A percentile compares a stretch with the other conserved stretches of the same genome.
Conservation (phyloP, 1,140 invertebrate genomes). For the Zaprionus ghesquierei region DNA sequence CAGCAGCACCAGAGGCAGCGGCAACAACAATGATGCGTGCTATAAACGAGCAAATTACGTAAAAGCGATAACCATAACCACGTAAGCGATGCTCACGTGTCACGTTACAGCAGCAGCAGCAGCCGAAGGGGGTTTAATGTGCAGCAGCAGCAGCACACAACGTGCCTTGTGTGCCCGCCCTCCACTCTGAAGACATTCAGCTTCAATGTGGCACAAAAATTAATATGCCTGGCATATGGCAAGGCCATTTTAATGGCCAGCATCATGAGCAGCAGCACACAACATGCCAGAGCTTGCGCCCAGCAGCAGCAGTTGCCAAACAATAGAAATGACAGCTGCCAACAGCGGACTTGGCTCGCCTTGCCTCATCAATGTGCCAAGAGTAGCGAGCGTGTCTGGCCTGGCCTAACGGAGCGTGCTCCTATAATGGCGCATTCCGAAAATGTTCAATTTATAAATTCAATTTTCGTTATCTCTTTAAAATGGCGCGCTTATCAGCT, state of each 20-base stretch:
- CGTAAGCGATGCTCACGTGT: conserved; percentile 64
- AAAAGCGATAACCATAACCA: conserved; percentile 72
- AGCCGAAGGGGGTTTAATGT: conserved; percentile 42
- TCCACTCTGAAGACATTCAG: neutral
- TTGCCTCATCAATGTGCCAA: conserved; percentile 9
- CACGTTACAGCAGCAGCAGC: conserved; percentile 29
- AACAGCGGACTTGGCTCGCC: neutral
- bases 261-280: conserved; percentile 42
- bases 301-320: conserved; percentile 46
- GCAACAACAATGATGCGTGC: conserved; percentile 35
- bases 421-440: conserved; percentile 16
- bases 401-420: conserved; percentile 25
- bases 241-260: conserved; percentile 58
- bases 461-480: neutral
- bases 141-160: conserved; percentile 20
- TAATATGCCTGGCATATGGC: conserved; percentile 71
- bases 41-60: conserved; percentile 66
- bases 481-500: neutral
- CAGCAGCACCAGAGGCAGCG: neutral
- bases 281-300: neutral
- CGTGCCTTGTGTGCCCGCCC: neutral
- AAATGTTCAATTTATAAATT: conserved; percentile 21
- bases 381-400: conserved; percentile 5
- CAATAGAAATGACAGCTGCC: conserved; percentile 59
- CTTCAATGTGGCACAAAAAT: conserved; percentile 60